phyloP scores from a whole-genome alignment of 2,888 invertebrate genomes.

The Hypomecis punctinalis region DNA sequence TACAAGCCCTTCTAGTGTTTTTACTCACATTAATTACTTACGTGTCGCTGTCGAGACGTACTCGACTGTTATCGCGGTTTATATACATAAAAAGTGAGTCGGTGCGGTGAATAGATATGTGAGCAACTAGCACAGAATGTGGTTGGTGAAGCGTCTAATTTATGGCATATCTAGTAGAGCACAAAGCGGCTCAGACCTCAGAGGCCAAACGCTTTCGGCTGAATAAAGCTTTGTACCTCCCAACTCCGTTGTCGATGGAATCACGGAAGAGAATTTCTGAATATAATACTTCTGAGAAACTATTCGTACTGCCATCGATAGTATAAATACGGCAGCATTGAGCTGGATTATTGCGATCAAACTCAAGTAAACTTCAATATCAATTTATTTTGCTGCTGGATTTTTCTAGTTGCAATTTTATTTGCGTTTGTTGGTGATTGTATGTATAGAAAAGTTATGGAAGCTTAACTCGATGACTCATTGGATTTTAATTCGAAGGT shows the following conservation, averaged over 20 bases:
- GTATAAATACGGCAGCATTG: slow-evolving; percentile 6
- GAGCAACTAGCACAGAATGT: slow-evolving; percentile 32
- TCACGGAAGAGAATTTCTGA: slow-evolving; percentile 32
- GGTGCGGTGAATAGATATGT: slow-evolving; percentile 37
- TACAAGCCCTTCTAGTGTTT: slow-evolving; percentile 33
- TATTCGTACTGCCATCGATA: slow-evolving; percentile 17
- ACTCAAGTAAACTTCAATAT: slow-evolving; percentile 1
- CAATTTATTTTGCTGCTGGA: not conserved
- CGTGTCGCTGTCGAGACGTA: slow-evolving; percentile 31
- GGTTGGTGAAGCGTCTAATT: slow-evolving; percentile 39
- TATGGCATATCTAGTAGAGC: slow-evolving; percentile 43
- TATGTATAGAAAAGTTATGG: too few relatives aligned
- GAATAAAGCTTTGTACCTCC: slow-evolving; percentile 36
- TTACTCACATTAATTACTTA: slow-evolving; percentile 42
- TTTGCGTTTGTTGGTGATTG: too few relatives aligned
- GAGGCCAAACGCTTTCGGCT: slow-evolving; percentile 35
- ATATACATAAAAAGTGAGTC: slow-evolving; percentile 32
- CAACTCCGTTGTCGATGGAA: slow-evolving; percentile 38
- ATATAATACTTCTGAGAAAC: slow-evolving; percentile 31
- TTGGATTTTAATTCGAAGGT: too few relatives aligned
- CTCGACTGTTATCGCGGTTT: slow-evolving; percentile 30
- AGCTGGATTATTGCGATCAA: slow-evolving; percentile 5
- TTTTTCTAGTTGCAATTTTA: too few relatives aligned
- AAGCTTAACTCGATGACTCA: too few relatives aligned
- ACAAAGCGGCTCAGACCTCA: slow-evolving; percentile 35